phyloP scores from a whole-genome alignment of 2,113 vertebrate species.

The Datnioides undecimradiatus region DNA sequence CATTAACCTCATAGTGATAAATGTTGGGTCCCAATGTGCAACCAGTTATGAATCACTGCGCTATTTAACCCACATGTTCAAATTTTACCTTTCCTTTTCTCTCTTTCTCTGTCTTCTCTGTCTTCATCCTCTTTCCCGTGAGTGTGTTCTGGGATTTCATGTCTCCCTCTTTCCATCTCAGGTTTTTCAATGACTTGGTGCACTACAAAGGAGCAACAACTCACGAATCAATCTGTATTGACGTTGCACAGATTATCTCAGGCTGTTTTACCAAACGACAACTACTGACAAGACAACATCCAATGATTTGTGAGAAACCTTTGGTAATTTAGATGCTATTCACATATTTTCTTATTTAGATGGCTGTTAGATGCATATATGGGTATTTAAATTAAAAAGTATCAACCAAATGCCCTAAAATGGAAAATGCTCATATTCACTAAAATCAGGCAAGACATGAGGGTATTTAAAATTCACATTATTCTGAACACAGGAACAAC shows the following conservation, averaged over 20 bases:
- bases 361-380: not conserved
- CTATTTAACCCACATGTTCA: not conserved
- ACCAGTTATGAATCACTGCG: slow-evolving; percentile 48
- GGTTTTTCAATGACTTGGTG: slow-evolving; percentile 23
- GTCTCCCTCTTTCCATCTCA: slow-evolving; percentile 36
- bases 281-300: slow-evolving; percentile 10
- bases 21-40: slow-evolving; percentile 18
- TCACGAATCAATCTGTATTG: slow-evolving; percentile 58
- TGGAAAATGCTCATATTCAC: not conserved
- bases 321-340: slow-evolving; percentile 6
- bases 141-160: slow-evolving; percentile 15
- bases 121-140: slow-evolving; percentile 51
- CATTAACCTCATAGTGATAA: slow-evolving; percentile 24
- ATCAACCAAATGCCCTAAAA: not conserved
- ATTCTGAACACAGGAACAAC: not conserved
- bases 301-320: slow-evolving; percentile 27
- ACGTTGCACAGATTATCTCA: slow-evolving; percentile 22
- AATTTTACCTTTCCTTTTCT: slow-evolving; percentile 70
- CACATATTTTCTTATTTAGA: not conserved
- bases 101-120: slow-evolving; percentile 24
- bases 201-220: slow-evolving; percentile 62
- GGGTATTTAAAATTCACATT: not conserved
- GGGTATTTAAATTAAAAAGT: not conserved
- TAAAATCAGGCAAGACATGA: not conserved
- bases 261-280: slow-evolving; percentile 29